Conservation (phyloP, 2,113 vertebrate genomes). For the Chauna torquata region DNA sequence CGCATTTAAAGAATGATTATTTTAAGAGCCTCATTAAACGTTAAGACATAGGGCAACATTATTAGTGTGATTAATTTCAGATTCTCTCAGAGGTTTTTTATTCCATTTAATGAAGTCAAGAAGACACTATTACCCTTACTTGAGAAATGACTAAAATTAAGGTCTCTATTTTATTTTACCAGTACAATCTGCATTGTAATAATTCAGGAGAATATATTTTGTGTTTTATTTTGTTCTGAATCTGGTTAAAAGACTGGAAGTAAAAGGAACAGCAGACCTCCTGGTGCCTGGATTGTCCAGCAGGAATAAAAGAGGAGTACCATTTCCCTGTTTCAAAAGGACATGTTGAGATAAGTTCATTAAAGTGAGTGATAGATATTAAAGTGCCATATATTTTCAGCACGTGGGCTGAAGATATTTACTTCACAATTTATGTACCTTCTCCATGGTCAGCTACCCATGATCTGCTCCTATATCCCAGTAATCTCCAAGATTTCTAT, state of each 20-base stretch:
- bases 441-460: not conserved
- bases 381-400: not conserved
- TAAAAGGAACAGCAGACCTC: constrained; percentile 20
- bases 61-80: constrained; percentile 34
- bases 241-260: not conserved
- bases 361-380: constrained; percentile 18
- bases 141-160: constrained; percentile 23
- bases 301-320: constrained; percentile 13
- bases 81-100: constrained; percentile 2
- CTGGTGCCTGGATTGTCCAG: constrained; percentile 31
- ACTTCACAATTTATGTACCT: not conserved
- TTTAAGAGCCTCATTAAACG: constrained; percentile 22
- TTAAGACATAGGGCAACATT: not conserved
- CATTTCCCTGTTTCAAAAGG: constrained; percentile 10
- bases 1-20: constrained; percentile 27
- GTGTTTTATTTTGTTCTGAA: constrained; percentile 13
- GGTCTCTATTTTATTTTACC: not conserved
- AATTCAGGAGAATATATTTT: constrained; percentile 19
- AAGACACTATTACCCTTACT: not conserved
- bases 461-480: not conserved
- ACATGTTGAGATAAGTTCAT: constrained; percentile 37
- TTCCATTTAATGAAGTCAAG: constrained; percentile 18
- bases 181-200: not conserved
- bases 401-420: not conserved
- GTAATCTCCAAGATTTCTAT: not conserved